Base-by-base conservation (phyloP, 2,888 invertebrate species). In the Heliconius aoede region DNA sequence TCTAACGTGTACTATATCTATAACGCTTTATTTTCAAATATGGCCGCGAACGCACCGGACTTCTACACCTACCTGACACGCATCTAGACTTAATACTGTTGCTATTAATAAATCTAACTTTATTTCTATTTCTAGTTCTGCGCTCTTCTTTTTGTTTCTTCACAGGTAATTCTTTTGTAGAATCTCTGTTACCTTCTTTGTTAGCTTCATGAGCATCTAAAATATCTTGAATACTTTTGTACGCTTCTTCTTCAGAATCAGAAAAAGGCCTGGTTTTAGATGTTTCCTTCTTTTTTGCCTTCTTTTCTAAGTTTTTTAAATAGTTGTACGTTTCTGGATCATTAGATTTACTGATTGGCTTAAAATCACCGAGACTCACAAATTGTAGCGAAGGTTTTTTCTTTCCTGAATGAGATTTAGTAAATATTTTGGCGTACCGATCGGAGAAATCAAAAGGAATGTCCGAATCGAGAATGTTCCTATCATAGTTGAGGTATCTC, bases 281-380 rank as follows among this genome's bases (percentile, higher is more conserved):
- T 89, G 89, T 69, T 87, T 88, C 69, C 86, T 89, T 3, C 85
- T 86, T 18, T 84, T 85, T 3, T 83, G 64, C 1, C 77, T 85
- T 81, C 36, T 88, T 84, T 77, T 93, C 92, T 21, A 93, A 81
- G 72, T 89, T 87, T 79, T 92, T 91, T 8, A 91, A 84, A 78
- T 92, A 92, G 64, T 86, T 89, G 76, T 92, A 93, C 0, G 90
- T 91, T 32, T 91, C 90, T n/a, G 92, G 91, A 32, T 93, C 91
- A 24, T 67, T 90, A 9, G 80, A 82, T 75, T 90, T 85, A 55
- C 88, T 91, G 73, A 92, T 91, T 0, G 92, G 90, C 26, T 91
- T 90, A 76, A 86, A 88, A 26, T 90, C 87, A 11, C 85, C 84
- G 67, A 89, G 88, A 24, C 89, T 88, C 3, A 92, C 84, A 75